Evolutionary conservation across 2,888 invertebrate genomes (phyloP).

Genomic region (Entomobrya proxima): DNA sequence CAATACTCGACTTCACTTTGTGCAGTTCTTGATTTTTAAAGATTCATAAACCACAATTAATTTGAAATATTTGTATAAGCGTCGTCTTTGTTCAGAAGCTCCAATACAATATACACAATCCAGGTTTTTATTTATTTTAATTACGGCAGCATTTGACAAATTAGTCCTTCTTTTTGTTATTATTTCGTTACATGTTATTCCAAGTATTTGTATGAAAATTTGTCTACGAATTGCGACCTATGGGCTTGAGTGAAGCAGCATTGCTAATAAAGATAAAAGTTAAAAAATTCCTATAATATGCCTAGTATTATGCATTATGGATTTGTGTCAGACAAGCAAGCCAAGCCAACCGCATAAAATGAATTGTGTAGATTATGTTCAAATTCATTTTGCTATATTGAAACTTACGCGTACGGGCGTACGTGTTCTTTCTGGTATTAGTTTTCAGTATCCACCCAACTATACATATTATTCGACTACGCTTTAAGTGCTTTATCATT

Average conservation of each 20-base stretch:
- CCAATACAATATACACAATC: too few species aligned
- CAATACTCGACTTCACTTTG: too few species aligned
- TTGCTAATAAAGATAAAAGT: constrained; percentile 62
- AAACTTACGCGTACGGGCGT: neutral
- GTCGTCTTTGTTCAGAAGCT: too few species aligned
- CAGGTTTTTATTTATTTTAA: too few species aligned
- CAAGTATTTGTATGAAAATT: too few species aligned
- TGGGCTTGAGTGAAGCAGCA: constrained; percentile 18
- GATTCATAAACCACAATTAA: too few species aligned
- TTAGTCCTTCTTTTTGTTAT: too few species aligned
- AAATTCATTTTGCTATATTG: constrained; percentile 48
- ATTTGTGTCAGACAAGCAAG: constrained; percentile 61
- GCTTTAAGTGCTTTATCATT: neutral
- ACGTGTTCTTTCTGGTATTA: neutral
- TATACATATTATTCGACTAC: neutral
- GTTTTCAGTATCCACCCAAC: neutral
- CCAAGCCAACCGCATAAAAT: constrained; percentile 54
- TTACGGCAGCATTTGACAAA: too few species aligned
- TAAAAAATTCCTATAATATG: too few species aligned
- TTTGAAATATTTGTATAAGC: too few species aligned
- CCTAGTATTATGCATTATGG: constrained; percentile 64
- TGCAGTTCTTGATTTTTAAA: too few species aligned
- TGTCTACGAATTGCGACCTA: neutral
- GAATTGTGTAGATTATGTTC: constrained; percentile 58
- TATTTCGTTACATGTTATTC: too few species aligned